phyloP scores from a whole-genome alignment of 2,888 invertebrate species.

The Eupithecia tripunctaria region DNA sequence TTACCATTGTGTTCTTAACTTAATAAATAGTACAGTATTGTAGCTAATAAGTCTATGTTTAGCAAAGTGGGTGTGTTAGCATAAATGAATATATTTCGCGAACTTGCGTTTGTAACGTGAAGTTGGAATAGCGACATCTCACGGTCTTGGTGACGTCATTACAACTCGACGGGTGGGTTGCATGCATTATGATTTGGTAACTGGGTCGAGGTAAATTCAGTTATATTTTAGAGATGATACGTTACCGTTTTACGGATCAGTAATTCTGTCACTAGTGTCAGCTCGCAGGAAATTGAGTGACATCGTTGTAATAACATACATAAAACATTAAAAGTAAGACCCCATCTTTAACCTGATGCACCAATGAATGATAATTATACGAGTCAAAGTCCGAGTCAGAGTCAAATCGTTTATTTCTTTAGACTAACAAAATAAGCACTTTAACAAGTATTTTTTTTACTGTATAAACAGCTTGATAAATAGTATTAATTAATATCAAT shows the following conservation, averaged over 20 bases:
- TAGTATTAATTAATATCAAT: too few species aligned
- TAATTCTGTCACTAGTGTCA: background rate
- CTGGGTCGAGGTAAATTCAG: background rate
- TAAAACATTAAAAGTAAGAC: too few species aligned
- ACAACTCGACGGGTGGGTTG: background rate
- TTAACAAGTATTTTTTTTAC: too few species aligned
- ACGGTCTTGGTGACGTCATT: background rate
- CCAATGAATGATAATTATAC: too few species aligned
- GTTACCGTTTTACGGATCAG: too few species aligned
- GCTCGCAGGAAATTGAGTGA: too few species aligned
- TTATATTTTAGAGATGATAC: background rate
- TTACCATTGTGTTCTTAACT: constrained; percentile 38
- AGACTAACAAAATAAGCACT: too few species aligned
- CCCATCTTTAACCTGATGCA: too few species aligned
- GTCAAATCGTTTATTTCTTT: too few species aligned
- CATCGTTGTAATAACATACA: too few species aligned
- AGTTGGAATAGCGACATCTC: constrained; percentile 8
- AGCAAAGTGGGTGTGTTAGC: constrained; percentile 33
- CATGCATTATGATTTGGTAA: constrained; percentile 9
- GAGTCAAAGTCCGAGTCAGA: too few species aligned
- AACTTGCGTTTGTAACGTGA: constrained; percentile 13
- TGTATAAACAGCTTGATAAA: too few species aligned
- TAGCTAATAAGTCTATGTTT: constrained; percentile 36
- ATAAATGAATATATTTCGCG: constrained; percentile 27
- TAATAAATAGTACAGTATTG: constrained; percentile 41